Conservation (phyloP, 2,113 vertebrate species). For the Axis porcinus region DNA sequence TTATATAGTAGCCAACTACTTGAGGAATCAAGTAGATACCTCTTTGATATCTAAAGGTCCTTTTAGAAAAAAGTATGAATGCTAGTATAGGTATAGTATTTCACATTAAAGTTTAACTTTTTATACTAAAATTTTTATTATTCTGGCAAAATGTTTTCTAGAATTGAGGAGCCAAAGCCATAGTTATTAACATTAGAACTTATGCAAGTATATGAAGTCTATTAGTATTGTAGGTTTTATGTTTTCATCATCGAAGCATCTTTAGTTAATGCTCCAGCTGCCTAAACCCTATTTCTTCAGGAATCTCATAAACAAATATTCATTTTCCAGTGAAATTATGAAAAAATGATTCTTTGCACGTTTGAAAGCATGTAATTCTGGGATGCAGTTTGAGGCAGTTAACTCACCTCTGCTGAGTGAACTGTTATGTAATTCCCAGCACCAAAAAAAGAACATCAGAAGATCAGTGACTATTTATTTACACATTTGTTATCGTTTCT, state of each 20-base stretch:
- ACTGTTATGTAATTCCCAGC: slow-evolving; percentile 70
- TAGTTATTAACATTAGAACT: neutral
- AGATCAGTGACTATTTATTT: slow-evolving; percentile 83
- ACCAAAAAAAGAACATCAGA: slow-evolving; percentile 74
- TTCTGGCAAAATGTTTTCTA: neutral
- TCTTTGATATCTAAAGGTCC: neutral
- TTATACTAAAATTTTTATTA: neutral
- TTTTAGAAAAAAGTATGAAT: neutral
- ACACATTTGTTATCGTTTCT: slow-evolving; percentile 81
- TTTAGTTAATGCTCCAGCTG: neutral
- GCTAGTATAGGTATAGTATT: neutral
- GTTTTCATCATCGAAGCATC: neutral
- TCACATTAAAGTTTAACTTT: neutral
- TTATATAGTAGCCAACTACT: neutral
- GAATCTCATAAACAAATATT: neutral
- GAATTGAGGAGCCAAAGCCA: neutral
- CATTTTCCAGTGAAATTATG: slow-evolving; percentile 24
- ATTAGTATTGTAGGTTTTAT: neutral
- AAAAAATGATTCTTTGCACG: neutral
- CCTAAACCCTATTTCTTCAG: slow-evolving; percentile 13
- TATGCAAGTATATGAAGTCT: neutral
- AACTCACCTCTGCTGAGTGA: neutral
- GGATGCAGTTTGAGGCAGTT: neutral
- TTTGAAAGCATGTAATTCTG: slow-evolving; percentile 27
- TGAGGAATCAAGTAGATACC: neutral